These are phyloP conservation scores for Megathymus violae DNA, from an alignment of 1,140 invertebrate species.

Conservation along the genomic window DNA sequence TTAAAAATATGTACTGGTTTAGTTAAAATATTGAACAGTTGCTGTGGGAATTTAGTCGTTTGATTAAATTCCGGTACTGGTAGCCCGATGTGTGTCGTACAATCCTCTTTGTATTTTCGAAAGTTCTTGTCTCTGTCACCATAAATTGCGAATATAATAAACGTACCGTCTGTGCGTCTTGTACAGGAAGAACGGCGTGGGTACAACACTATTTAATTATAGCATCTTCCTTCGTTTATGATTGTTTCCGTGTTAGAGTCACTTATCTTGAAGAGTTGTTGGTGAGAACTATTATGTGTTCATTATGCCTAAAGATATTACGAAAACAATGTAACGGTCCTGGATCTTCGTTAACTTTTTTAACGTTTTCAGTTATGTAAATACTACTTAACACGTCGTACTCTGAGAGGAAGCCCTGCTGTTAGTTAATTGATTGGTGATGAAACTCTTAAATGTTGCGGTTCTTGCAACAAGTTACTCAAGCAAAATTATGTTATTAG, in stretches of 20 bases:
- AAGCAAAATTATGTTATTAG: not conserved
- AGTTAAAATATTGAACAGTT: too few relatives aligned
- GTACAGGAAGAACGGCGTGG: constrained; percentile 28
- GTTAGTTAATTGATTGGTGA: not conserved
- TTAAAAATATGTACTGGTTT: too few relatives aligned
- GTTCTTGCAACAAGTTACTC: not conserved
- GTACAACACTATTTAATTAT: constrained; percentile 27
- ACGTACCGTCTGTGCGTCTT: constrained; percentile 26
- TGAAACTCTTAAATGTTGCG: constrained; percentile 2
- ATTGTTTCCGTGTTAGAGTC: constrained; percentile 26
- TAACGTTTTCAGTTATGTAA: constrained; percentile 2
- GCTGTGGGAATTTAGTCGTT: not conserved
- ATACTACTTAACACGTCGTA: constrained; percentile 1
- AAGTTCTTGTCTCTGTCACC: constrained; percentile 22
- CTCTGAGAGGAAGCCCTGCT: not conserved
- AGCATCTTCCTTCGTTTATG: constrained; percentile 20
- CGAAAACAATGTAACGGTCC: not conserved
- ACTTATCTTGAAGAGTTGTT: constrained; percentile 7
- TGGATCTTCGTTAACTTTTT: not conserved
- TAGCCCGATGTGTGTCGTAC: not conserved
- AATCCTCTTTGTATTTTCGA: constrained; percentile 20
- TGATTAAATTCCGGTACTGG: not conserved
- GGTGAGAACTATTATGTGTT: not conserved
- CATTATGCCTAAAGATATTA: not conserved
- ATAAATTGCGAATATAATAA: constrained; percentile 34